phyloP scores from a whole-genome alignment of 2,113 vertebrate species.

The Heliornis fulica region DNA sequence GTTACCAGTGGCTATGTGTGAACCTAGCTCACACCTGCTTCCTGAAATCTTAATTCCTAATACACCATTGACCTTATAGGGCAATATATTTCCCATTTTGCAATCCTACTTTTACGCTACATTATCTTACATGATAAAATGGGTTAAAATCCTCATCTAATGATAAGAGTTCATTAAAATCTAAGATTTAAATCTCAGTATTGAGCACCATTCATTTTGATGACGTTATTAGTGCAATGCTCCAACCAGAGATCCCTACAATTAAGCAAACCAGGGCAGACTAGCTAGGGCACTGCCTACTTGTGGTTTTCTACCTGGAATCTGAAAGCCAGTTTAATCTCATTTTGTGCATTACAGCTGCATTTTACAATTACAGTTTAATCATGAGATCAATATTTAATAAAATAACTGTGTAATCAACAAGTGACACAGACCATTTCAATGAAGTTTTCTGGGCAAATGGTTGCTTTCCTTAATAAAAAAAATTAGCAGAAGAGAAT shows the following conservation, averaged over 20 bases:
- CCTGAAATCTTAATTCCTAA: neutral
- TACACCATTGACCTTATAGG: neutral
- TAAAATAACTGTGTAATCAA: neutral
- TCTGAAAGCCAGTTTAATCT: neutral
- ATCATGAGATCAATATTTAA: neutral
- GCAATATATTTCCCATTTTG: neutral
- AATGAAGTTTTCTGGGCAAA: neutral
- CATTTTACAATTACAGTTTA: neutral
- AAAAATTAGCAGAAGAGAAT: neutral
- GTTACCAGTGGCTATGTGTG: neutral
- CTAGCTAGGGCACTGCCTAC: neutral
- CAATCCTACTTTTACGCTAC: neutral
- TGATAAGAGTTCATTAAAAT: neutral
- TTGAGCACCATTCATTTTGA: neutral
- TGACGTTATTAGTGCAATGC: neutral
- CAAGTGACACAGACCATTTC: neutral
- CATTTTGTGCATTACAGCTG: neutral
- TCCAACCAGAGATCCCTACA: neutral
- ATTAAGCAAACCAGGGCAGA: neutral
- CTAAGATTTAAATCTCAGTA: neutral
- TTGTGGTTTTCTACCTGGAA: neutral
- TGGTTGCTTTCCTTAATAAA: neutral
- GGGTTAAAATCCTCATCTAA: neutral
- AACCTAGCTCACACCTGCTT: neutral
- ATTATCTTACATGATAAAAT: neutral